A percentile compares a stretch with the other conserved stretches of the same genome.
phyloP scores from a whole-genome alignment of 2,888 invertebrate species.

The Metallyticus violacea region DNA sequence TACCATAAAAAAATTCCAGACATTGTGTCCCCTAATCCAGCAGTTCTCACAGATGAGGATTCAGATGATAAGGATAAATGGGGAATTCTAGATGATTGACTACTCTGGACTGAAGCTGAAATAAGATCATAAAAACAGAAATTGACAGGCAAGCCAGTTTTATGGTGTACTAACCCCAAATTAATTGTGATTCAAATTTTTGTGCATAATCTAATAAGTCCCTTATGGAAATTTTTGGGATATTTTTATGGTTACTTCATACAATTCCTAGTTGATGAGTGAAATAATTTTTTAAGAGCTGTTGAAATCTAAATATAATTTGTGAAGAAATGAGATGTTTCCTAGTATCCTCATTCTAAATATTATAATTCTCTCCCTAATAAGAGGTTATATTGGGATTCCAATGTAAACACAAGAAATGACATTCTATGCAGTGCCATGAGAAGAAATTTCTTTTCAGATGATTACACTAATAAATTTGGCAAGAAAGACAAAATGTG shows the following conservation, averaged over 20 bases:
- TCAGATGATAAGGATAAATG: no score
- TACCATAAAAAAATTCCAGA: no score
- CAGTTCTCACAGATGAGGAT: slow-evolving; percentile 9
- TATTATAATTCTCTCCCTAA: neutral
- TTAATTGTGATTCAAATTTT: no score
- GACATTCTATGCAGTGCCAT: slow-evolving; percentile 23
- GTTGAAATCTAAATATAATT: neutral
- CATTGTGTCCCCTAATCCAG: no score
- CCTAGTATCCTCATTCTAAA: neutral
- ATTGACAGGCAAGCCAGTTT: slow-evolving; percentile 1
- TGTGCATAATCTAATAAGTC: no score
- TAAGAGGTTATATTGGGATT: neutral
- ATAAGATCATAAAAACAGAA: neutral
- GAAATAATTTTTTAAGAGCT: neutral
- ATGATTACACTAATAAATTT: slow-evolving; percentile 36
- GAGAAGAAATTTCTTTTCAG: slow-evolving; percentile 2
- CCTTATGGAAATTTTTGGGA: neutral
- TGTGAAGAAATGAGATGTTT: neutral
- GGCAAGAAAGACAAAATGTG: slow-evolving; percentile 34
- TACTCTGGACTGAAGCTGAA: no score
- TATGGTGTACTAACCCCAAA: no score
- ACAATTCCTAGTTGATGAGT: neutral
- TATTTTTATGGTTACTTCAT: neutral
- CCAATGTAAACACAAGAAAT: neutral
- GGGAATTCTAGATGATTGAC: no score